Percentiles rank a stretch among this genome's conserved stretches.
phyloP scores from a whole-genome alignment of 1,140 invertebrate genomes.

The Agrypnia vestita region DNA sequence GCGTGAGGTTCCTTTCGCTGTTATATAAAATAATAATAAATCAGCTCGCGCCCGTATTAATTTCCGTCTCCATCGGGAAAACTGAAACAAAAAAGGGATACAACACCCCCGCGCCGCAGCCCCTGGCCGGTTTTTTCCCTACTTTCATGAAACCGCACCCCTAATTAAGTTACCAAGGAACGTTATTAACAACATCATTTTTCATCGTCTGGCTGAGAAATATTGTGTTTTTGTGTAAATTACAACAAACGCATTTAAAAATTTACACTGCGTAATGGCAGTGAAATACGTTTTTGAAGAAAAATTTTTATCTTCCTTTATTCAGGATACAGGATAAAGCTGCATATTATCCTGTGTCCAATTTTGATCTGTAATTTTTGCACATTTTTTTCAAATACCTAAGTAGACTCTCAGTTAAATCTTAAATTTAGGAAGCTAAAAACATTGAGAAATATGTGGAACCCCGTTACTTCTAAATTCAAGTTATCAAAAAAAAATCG shows the following conservation, averaged over 20 bases:
- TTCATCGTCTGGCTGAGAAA: conserved; percentile 40
- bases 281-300: too few relatives aligned
- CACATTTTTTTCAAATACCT: too few relatives aligned
- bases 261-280: too few relatives aligned
- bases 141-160: conserved; percentile 39
- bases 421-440: too few relatives aligned
- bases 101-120: not conserved
- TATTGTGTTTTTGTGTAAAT: conserved; percentile 22
- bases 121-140: conserved; percentile 6
- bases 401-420: too few relatives aligned
- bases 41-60: conserved; percentile 55
- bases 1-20: conserved; percentile 38
- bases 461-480: too few relatives aligned
- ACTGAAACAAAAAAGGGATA: conserved; percentile 55
- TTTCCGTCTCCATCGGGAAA: conserved; percentile 55
- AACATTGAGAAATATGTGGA: too few relatives aligned
- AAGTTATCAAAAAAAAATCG: too few relatives aligned
- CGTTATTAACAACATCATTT: conserved; percentile 43
- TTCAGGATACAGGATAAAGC: too few relatives aligned
- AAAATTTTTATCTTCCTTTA: too few relatives aligned
- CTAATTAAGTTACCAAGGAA: conserved; percentile 43
- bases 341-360: too few relatives aligned
- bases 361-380: too few relatives aligned
- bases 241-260: not conserved
- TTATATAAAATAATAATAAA: conserved; percentile 57